These are phyloP conservation scores for Sarotherodon lohbergeri DNA, from an alignment of 2,113 vertebrate genomes.

Conservation along the genomic window DNA sequence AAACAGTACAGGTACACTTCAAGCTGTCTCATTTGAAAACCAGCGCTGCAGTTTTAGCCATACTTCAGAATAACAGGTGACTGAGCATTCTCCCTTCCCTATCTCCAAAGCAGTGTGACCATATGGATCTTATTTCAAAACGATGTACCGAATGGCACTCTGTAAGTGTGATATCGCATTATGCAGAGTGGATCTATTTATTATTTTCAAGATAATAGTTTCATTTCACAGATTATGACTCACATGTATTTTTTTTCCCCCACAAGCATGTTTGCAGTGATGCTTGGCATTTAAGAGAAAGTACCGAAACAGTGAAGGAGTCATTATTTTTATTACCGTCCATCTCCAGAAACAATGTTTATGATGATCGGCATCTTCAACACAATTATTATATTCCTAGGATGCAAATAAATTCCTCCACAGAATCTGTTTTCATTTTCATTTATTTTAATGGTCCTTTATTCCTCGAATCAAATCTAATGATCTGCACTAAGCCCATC, in stretches of 20 bases:
- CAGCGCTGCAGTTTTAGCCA: constrained; percentile 37
- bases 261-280: not conserved
- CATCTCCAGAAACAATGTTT: constrained; percentile 32
- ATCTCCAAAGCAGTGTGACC: constrained; percentile 59
- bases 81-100: constrained; percentile 47
- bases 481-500: constrained; percentile 44
- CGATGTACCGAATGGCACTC: constrained; percentile 11
- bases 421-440: constrained; percentile 46
- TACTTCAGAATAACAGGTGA: constrained; percentile 65
- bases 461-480: constrained; percentile 47
- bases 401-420: constrained; percentile 47
- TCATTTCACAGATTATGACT: constrained; percentile 49
- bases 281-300: constrained; percentile 22
- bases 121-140: constrained; percentile 62
- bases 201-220: constrained; percentile 52
- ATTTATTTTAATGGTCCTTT: constrained; percentile 49
- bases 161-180: constrained; percentile 43
- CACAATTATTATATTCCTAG: constrained; percentile 13
- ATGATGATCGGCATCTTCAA: constrained; percentile 22
- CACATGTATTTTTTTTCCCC: not conserved
- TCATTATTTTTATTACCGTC: constrained; percentile 38
- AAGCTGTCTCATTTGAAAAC: constrained; percentile 59
- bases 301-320: not conserved
- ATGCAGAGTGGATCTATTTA: constrained; percentile 41
- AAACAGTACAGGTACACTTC: constrained; percentile 49